Conservation (phyloP, 1,140 invertebrate genomes). For the Cotesia vestalis region DNA sequence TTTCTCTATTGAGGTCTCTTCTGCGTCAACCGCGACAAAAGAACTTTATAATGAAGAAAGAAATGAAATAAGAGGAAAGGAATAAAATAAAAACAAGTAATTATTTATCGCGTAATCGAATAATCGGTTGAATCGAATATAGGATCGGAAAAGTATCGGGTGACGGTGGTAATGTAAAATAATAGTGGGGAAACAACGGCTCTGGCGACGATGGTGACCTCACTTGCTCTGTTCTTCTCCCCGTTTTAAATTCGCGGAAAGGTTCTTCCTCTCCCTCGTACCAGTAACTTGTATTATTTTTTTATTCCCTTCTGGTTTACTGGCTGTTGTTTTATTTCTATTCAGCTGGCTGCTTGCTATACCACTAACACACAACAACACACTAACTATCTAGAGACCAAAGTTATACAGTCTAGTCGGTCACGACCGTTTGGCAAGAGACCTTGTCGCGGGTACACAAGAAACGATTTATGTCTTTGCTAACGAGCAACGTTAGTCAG, state of each 20-base stretch:
- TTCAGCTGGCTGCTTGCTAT: no score
- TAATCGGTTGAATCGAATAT: slow-evolving; percentile 25
- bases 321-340: no score
- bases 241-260: slow-evolving; percentile 42
- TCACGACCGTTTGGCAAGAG: slow-evolving; percentile 35
- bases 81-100: neutral
- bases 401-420: slow-evolving; percentile 5
- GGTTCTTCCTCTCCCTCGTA: slow-evolving; percentile 21
- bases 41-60: neutral
- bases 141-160: slow-evolving; percentile 33
- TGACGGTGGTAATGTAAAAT: slow-evolving; percentile 29
- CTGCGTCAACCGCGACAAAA: neutral
- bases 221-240: slow-evolving; percentile 34
- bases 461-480: slow-evolving; percentile 42
- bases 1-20: no score
- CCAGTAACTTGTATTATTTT: slow-evolving; percentile 5
- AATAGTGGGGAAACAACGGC: slow-evolving; percentile 30
- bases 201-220: slow-evolving; percentile 33
- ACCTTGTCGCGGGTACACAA: slow-evolving; percentile 35
- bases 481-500: slow-evolving; percentile 40
- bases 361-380: no score
- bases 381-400: neutral
- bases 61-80: neutral
- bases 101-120: slow-evolving; percentile 20
- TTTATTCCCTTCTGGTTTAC: slow-evolving; percentile 5